phyloP scores from a whole-genome alignment of 2,113 vertebrate species.

The Zingel zingel region DNA sequence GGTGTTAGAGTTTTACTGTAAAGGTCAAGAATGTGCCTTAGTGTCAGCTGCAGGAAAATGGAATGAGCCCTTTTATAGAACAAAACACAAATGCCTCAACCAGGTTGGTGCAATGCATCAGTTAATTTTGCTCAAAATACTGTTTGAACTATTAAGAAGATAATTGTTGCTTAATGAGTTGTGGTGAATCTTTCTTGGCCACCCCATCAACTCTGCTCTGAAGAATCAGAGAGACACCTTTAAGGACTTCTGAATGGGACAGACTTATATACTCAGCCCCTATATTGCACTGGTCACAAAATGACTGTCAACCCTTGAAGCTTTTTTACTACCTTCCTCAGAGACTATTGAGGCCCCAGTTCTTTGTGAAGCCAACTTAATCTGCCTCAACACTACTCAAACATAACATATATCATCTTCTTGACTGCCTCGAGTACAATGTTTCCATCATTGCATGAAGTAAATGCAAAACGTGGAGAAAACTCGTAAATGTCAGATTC shows the following conservation, averaged over 20 bases:
- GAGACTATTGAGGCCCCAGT: conserved; percentile 43
- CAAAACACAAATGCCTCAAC: conserved; percentile 17
- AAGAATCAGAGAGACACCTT: conserved; percentile 18
- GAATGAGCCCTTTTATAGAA: conserved; percentile 28
- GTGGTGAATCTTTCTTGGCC: neutral
- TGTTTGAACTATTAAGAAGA: neutral
- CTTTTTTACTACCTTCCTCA: conserved; percentile 41
- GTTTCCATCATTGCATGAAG: conserved; percentile 52
- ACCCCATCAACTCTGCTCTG: neutral
- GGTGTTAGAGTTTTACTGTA: conserved; percentile 52
- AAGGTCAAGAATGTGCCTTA: conserved; percentile 53
- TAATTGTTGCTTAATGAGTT: neutral
- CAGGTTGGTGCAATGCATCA: conserved; percentile 23
- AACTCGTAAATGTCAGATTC: conserved; percentile 72
- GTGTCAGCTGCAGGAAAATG: conserved; percentile 39
- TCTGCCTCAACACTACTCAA: conserved; percentile 34
- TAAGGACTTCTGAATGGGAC: conserved; percentile 15
- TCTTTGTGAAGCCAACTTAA: conserved; percentile 41
- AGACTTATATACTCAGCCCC: conserved; percentile 27
- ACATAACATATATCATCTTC: conserved; percentile 55
- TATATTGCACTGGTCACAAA: conserved; percentile 40
- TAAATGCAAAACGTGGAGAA: conserved; percentile 48
- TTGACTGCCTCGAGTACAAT: conserved; percentile 20
- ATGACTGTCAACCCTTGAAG: conserved; percentile 39
- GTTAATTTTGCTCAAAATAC: conserved; percentile 33